These are phyloP conservation scores for Alauda arvensis DNA, from an alignment of 2,797 vertebrate species.

Conservation along the genomic window DNA sequence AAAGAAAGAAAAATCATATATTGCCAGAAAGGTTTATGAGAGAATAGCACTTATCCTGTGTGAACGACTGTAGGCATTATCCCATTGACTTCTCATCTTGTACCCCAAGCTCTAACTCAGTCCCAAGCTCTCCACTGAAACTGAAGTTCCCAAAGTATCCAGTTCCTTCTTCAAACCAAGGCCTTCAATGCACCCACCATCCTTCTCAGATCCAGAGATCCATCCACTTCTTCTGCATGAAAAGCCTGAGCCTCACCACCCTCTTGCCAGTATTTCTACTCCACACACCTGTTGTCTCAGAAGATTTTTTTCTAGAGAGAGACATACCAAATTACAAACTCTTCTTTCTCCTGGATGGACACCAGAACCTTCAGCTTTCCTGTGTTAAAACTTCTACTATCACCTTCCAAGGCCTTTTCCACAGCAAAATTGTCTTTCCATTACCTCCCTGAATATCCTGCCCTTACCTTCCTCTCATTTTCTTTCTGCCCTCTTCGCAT, in stretches of 20 bases:
- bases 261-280: not conserved
- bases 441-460: not conserved
- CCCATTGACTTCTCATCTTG: not conserved
- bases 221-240: not conserved
- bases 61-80: not conserved
- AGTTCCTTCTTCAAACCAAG: not conserved
- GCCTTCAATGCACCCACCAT: not conserved
- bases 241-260: not conserved
- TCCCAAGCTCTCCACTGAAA: not conserved
- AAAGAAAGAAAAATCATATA: not conserved
- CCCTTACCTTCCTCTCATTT: not conserved
- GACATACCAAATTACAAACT: not conserved
- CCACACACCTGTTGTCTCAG: not conserved
- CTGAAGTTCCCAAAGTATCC: not conserved
- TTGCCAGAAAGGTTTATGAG: not conserved
- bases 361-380: not conserved
- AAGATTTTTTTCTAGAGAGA: not conserved
- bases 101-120: not conserved
- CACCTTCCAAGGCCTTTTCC: not conserved
- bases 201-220: not conserved
- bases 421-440: not conserved
- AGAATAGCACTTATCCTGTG: not conserved
- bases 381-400: not conserved
- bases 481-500: not conserved
- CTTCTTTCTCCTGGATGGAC: not conserved